Percentiles rank a stretch among this genome's conserved stretches.
phyloP scores from a whole-genome alignment of 2,888 invertebrate genomes.

The Tetragonula carbonaria region DNA sequence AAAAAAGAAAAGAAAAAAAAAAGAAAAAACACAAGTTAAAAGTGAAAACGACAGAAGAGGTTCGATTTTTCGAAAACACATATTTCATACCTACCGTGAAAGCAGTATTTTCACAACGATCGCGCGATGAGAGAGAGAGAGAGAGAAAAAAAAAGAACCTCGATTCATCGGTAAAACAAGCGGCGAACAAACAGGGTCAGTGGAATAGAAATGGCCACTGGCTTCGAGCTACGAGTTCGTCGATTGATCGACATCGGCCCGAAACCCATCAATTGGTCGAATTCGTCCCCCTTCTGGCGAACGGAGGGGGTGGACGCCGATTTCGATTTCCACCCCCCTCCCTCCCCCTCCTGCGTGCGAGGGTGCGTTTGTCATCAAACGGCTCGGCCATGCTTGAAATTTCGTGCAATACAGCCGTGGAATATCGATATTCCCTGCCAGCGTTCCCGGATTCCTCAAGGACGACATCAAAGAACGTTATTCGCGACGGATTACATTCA shows the following conservation, averaged over 20 bases:
- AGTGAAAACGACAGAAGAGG: constrained; percentile 4
- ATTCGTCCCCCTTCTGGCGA: constrained; percentile 70
- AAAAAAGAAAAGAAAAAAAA: no score
- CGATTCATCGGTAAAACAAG: constrained; percentile 53
- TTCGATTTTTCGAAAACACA: not conserved
- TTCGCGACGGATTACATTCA: constrained; percentile 50
- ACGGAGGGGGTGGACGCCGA: constrained; percentile 62
- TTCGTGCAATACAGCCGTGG: constrained; percentile 71
- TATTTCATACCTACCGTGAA: constrained; percentile 33
- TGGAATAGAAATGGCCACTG: constrained; percentile 69
- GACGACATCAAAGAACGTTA: constrained; percentile 69
- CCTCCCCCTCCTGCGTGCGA: constrained; percentile 66
- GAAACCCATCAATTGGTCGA: constrained; percentile 77
- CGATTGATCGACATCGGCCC: constrained; percentile 74
- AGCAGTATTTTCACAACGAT: not conserved
- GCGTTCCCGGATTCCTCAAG: constrained; percentile 68
- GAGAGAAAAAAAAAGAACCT: constrained; percentile 39
- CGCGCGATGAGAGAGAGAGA: constrained; percentile 45
- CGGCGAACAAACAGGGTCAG: constrained; percentile 71
- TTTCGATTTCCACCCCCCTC: constrained; percentile 69
- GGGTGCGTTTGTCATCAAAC: constrained; percentile 78
- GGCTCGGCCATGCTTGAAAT: constrained; percentile 78
- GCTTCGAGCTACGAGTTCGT: constrained; percentile 70
- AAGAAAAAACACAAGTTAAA: not conserved
- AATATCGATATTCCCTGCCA: constrained; percentile 73